Base-by-base conservation (phyloP, 2,888 invertebrate species). In the Atherix ibis region DNA sequence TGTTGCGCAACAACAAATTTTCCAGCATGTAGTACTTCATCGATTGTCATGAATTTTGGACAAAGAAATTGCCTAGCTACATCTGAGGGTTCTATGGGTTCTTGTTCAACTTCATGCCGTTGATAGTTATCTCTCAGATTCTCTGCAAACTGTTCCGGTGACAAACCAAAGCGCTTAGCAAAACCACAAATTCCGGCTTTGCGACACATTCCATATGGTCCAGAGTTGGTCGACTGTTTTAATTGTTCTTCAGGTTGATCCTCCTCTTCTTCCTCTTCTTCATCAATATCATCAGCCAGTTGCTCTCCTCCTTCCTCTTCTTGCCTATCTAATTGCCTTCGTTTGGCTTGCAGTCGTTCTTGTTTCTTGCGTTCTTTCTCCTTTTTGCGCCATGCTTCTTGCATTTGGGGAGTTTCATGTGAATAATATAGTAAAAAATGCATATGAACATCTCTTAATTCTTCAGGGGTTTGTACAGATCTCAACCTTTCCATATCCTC, bases 71-170 rank as follows among this genome's bases (percentile, higher is more conserved):
- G 82, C 34, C 73, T 75, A 1, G 92, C 92, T 13, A 85, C 66
- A 43, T 85, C 83, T 0, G 70, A 50, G 1, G 92, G 91, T 44
- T 87, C 80, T n/a, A 76, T 70, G 0, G 79, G 73, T 46, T 84
- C 85, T 54, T 95, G 94, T 32, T 92, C 92, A 2, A 95, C 88
- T 52, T 95, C 95, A 55, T 92, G 85, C 10, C 89, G 68, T 56
- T 89, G 88, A 58, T 95, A 95, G 56, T 91, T 89, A 52, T 95
- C 94, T 2, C 91, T 73, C 5, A 97, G 67, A 64, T 98, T 97
- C 63, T 95, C 94, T 0, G 91, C 92, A 57, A 91, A 94, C 59
- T 95, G 82, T 53, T 91, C 88, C 0, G 97, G 89, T 0, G 80
- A 75, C 33, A 98, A 63, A 40, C 97, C 97, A 59, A 95, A 97